A percentile compares a stretch with the other conserved stretches of the same genome.
These are phyloP conservation scores for Elmis aenea DNA, from an alignment of 2,888 invertebrate genomes.

Conservation along the genomic window DNA sequence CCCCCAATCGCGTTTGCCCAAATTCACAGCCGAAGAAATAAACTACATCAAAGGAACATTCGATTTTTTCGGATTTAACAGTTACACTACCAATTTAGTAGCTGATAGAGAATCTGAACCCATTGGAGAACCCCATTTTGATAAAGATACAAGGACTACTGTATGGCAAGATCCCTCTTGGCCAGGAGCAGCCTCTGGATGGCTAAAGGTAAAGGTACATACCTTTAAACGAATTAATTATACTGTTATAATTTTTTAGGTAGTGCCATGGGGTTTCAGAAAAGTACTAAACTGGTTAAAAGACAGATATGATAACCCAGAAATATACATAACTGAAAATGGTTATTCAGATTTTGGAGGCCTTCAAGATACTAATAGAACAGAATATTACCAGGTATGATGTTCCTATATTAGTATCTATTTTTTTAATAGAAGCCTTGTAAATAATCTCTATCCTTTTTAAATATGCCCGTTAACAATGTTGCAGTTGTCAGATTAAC, in stretches of 20 bases:
- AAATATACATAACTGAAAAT: constrained; percentile 58
- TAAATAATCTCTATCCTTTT: no score
- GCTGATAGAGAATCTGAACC: constrained; percentile 11
- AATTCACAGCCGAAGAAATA: constrained; percentile 56
- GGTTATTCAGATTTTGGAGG: constrained; percentile 36
- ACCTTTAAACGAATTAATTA: no score
- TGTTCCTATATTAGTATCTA: background rate
- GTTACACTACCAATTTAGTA: constrained; percentile 53
- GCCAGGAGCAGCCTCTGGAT: constrained; percentile 38
- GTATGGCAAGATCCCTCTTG: constrained; percentile 55
- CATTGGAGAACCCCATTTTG: constrained; percentile 50
- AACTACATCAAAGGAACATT: constrained; percentile 53
- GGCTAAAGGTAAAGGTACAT: background rate
- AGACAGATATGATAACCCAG: constrained; percentile 54
- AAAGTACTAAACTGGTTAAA: constrained; percentile 60
- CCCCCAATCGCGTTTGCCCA: constrained; percentile 56
- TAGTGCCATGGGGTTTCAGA: constrained; percentile 58
- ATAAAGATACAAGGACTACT: constrained; percentile 58
- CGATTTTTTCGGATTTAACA: constrained; percentile 72
- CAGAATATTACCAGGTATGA: constrained; percentile 17
- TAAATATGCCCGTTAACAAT: no score
- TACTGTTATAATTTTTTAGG: constrained; percentile 1
- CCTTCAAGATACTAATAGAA: constrained; percentile 13
- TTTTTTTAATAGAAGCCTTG: no score
- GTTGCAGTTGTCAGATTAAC: no score